Conservation (phyloP, 35 echinoderm and acorn worm genomes). For the Anneissia japonica region DNA sequence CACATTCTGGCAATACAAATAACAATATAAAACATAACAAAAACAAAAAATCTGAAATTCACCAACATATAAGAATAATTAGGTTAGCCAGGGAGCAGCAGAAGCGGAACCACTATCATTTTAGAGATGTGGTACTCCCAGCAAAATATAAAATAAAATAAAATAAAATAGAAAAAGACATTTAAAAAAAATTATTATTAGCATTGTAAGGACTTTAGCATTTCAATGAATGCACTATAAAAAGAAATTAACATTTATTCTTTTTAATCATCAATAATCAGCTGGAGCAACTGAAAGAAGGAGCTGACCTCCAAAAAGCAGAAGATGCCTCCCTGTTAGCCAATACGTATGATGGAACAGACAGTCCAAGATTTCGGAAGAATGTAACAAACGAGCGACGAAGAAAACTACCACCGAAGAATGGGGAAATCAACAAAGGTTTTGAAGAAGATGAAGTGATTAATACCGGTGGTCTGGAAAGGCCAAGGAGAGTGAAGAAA, state of each 20-base stretch:
- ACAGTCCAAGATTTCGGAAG: constrained; percentile 72
- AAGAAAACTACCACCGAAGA: constrained; percentile 73
- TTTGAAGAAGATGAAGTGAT: constrained; percentile 48
- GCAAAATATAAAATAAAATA: neutral
- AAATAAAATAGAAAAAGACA: neutral
- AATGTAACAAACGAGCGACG: constrained; percentile 69
- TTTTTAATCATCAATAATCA: constrained; percentile 7
- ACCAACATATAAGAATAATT: no score
- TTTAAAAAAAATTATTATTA: neutral
- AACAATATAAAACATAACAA: no score
- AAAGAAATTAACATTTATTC: neutral
- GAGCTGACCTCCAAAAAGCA: constrained; percentile 55
- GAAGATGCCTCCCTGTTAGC: constrained; percentile 51
- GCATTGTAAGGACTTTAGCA: neutral
- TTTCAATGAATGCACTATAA: neutral
- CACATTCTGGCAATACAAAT: no score
- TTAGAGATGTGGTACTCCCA: no score
- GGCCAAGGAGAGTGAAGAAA: neutral
- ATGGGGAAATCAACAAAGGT: constrained; percentile 56
- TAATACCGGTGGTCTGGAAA: neutral
- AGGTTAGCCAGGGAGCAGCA: no score
- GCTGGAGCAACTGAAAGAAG: constrained; percentile 64
- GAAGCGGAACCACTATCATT: no score
- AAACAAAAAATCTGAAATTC: no score
- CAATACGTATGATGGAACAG: constrained; percentile 70